These are phyloP conservation scores for Rhinolophus ferrumequinum DNA, from an alignment of 2,113 vertebrate species.

Conservation along the genomic window DNA sequence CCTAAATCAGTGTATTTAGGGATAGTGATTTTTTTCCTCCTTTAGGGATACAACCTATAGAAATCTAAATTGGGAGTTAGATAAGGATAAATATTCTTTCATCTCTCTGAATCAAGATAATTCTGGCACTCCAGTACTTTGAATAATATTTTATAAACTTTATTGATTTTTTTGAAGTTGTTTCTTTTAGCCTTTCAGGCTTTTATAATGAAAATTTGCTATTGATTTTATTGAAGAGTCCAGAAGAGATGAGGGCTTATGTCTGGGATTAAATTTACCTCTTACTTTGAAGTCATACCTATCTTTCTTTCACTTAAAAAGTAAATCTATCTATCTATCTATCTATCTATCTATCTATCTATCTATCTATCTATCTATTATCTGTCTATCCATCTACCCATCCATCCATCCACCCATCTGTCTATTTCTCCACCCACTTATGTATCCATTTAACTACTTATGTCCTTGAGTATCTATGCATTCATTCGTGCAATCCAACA, in stretches of 20 bases:
- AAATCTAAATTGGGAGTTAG: background rate
- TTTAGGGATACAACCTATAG: fast-evolving
- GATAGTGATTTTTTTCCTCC: background rate
- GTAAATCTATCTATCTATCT: background rate
- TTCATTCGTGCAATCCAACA: background rate
- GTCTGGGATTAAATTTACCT: background rate
- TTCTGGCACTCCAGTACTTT: background rate
- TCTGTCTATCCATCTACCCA: background rate
- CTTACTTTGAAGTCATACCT: background rate
- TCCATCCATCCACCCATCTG: background rate
- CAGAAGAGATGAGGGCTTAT: background rate
- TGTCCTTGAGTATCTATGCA: background rate
- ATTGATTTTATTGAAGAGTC: background rate
- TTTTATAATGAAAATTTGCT: background rate
- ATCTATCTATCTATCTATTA: background rate
- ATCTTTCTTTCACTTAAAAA: background rate
- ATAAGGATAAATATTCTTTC: background rate
- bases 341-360: background rate
- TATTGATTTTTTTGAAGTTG: background rate
- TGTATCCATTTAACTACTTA: background rate
- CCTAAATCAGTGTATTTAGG: background rate
- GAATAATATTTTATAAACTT: background rate
- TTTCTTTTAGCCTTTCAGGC: background rate
- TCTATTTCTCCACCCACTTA: background rate
- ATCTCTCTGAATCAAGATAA: background rate